A percentile compares a stretch with the other conserved stretches of the same genome.
phyloP scores from a whole-genome alignment of 2,113 vertebrate genomes.

The Ursus arctos region DNA sequence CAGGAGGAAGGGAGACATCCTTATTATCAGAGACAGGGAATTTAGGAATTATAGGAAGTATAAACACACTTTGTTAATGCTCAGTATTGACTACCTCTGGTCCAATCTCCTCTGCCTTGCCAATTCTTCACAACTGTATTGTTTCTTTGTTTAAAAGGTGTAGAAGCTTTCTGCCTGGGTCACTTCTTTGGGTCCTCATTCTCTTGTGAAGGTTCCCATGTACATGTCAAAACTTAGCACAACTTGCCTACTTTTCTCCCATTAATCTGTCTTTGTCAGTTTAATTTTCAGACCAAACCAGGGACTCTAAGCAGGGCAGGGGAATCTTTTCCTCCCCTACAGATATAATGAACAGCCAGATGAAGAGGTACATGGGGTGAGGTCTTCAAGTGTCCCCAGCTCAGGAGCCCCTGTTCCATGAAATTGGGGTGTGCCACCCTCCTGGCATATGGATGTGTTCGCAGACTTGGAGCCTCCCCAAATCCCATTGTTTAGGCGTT shows the following conservation, averaged over 20 bases:
- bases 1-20: neutral
- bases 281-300: neutral
- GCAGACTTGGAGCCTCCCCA: neutral
- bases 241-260: neutral
- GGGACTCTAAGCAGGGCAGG: neutral
- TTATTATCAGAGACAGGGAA: neutral
- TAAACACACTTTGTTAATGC: neutral
- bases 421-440: neutral
- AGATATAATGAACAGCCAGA: neutral
- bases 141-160: neutral
- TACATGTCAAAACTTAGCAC: neutral
- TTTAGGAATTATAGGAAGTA: neutral
- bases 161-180: neutral
- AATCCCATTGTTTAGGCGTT: too few species aligned
- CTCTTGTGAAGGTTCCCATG: neutral
- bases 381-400: neutral
- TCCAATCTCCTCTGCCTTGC: neutral
- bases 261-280: neutral
- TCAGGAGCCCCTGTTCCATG: neutral
- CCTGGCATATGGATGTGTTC: neutral
- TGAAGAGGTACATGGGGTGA: neutral
- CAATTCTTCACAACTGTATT: neutral
- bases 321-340: neutral
- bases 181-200: neutral
- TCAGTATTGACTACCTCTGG: neutral